Evolutionary conservation across 2,113 vertebrate genomes (phyloP), one percentile per base, ranked within the genome.

Genomic region (Eublepharis macularius): DNA sequence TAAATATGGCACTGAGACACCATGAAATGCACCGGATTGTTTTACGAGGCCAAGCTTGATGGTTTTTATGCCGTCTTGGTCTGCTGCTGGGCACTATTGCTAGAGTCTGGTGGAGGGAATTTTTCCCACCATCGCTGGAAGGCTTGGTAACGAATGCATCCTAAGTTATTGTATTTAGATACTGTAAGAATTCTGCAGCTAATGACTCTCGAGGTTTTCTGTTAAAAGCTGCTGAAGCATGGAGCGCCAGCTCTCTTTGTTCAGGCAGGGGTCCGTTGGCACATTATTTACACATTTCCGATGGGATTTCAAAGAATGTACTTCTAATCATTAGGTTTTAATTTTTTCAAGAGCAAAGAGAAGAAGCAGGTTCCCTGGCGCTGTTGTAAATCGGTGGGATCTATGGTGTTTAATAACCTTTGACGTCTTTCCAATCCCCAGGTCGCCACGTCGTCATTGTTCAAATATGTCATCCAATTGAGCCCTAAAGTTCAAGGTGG

Each of bases 211-310:
- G 19, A 78, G 75, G 26, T 78, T 84, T 70, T 75, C 47, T 43
- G 47, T 78, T 84, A 77, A 84, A 69, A 84, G 45, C 45, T 47
- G 65, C 19, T 69, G 47, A 78, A 76, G 47, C 75, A 68, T 84
- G 29, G 65, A 41, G 36, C 19, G 34, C 69, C 45, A 68, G 74
- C 54, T 84, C 65, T 57, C 65, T 84, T 84, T 78, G 63, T 69
- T 78, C 49, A 78, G 75, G 65, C 47, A 77, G 83, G 26, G 17
- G 47, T 68, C 83, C 63, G 21, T 45, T 69, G 63, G 74, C 75
- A 69, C 45, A 43, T 66, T 78, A 57, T 84, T 78, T 78, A 69
- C 65, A 70, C 9, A 45, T 57, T 54, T 78, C 75, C 34, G 7
- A 66, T 70, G 75, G 65, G 75, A 51, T 70, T n/a, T 77, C 63